Conservation (phyloP, 2,113 vertebrate genomes). For the Tetraodon nigroviridis region DNA sequence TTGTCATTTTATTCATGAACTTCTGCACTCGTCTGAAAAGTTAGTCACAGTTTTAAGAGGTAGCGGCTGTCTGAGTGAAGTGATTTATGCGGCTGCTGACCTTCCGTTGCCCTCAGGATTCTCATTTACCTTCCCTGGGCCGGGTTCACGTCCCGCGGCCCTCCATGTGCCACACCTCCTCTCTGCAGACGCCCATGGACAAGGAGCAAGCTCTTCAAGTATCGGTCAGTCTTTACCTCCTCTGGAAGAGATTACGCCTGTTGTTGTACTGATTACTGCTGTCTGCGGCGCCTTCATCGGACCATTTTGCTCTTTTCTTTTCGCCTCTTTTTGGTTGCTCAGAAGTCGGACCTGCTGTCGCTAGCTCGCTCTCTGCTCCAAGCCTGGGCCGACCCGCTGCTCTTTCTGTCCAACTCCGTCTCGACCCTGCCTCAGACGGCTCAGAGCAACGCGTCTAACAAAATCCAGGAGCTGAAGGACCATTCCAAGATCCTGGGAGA, state of each 20-base stretch:
- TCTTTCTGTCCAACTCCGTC: slow-evolving; percentile 56
- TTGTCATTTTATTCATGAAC: too few relatives aligned
- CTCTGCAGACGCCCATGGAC: slow-evolving; percentile 73
- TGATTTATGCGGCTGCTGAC: too few relatives aligned
- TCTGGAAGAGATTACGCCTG: too few relatives aligned
- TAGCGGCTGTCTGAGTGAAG: too few relatives aligned
- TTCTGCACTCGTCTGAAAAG: too few relatives aligned
- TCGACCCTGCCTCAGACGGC: slow-evolving; percentile 63
- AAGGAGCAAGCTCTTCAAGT: slow-evolving; percentile 73
- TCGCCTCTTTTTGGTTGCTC: not conserved
- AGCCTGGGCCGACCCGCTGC: slow-evolving; percentile 72
- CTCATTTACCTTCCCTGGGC: slow-evolving; percentile 62
- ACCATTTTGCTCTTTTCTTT: not conserved
- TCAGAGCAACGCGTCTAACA: slow-evolving; percentile 63
- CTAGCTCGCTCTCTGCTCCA: slow-evolving; percentile 73
- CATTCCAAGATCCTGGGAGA: slow-evolving; percentile 66
- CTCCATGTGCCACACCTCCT: slow-evolving; percentile 75
- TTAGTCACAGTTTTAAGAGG: too few relatives aligned
- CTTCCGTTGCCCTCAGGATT: slow-evolving; percentile 53
- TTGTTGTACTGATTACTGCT: not conserved
- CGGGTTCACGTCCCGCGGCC: slow-evolving; percentile 61
- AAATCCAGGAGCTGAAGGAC: slow-evolving; percentile 70
- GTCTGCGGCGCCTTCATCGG: not conserved
- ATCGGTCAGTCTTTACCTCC: slow-evolving; percentile 50
- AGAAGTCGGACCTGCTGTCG: slow-evolving; percentile 71